phyloP scores from a whole-genome alignment of 2,797 vertebrate genomes.

The Argentina silus region DNA sequence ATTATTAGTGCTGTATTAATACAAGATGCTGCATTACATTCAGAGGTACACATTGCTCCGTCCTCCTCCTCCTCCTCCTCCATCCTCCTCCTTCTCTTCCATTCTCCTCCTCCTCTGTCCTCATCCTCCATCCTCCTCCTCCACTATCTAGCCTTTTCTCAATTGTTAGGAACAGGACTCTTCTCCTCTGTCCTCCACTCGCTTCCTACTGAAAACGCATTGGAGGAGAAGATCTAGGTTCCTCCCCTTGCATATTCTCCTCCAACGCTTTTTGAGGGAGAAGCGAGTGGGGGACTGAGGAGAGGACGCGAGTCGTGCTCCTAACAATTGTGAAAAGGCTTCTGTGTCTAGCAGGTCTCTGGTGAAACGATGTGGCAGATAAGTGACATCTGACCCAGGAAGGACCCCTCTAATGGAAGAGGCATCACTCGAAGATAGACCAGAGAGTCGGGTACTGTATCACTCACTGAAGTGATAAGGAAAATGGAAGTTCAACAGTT shows the following conservation, averaged over 20 bases:
- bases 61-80: neutral
- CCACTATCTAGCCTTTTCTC: too few relatives aligned
- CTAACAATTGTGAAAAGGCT: too few relatives aligned
- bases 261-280: too few relatives aligned
- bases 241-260: too few relatives aligned
- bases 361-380: neutral
- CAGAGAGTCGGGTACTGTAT: constrained; percentile 5
- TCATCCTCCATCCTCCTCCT: neutral
- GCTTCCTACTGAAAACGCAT: neutral
- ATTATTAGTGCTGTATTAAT: neutral
- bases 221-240: too few relatives aligned
- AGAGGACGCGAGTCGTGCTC: too few relatives aligned
- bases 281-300: too few relatives aligned
- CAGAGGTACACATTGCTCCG: neutral
- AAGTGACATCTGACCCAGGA: constrained; percentile 7
- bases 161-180: neutral
- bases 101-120: neutral
- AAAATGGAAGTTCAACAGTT: constrained; percentile 53
- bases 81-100: neutral
- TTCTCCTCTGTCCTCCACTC: neutral
- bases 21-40: neutral
- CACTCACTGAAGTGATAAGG: constrained; percentile 19
- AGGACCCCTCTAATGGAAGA: constrained; percentile 17
- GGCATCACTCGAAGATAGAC: constrained; percentile 18
- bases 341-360: neutral